These are phyloP conservation scores for Tichodroma muraria DNA, from an alignment of 2,113 vertebrate species.

Conservation along the genomic window DNA sequence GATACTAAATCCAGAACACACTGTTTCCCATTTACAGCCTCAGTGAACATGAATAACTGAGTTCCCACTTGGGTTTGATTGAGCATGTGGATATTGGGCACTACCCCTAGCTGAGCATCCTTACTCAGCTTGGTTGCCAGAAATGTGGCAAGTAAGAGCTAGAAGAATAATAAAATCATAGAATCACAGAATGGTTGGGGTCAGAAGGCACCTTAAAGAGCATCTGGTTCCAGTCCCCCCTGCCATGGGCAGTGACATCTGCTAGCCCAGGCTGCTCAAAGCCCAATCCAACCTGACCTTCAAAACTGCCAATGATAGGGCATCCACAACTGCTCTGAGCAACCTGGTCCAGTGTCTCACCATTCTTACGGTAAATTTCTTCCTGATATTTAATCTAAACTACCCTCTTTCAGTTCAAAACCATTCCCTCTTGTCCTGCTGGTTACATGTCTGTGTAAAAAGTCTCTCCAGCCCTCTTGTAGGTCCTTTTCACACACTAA, in stretches of 20 bases:
- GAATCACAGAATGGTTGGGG: background rate
- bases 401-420: background rate
- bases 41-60: background rate
- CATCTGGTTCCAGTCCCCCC: background rate
- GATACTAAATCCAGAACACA: no score
- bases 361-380: background rate
- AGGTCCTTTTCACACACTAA: background rate
- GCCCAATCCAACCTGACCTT: background rate
- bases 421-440: background rate
- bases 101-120: background rate
- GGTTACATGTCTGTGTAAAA: background rate
- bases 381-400: background rate
- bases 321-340: background rate
- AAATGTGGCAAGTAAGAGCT: accelerated
- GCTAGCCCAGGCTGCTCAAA: background rate
- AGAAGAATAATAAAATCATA: background rate
- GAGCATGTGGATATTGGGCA: background rate
- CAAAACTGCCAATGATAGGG: background rate
- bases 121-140: background rate
- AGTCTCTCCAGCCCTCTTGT: background rate
- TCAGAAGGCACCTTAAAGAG: background rate
- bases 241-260: background rate
- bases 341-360: background rate
- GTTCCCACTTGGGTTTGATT: background rate
- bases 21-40: background rate